Conservation (phyloP, 2,113 vertebrate genomes). For the Pungitius pungitius region DNA sequence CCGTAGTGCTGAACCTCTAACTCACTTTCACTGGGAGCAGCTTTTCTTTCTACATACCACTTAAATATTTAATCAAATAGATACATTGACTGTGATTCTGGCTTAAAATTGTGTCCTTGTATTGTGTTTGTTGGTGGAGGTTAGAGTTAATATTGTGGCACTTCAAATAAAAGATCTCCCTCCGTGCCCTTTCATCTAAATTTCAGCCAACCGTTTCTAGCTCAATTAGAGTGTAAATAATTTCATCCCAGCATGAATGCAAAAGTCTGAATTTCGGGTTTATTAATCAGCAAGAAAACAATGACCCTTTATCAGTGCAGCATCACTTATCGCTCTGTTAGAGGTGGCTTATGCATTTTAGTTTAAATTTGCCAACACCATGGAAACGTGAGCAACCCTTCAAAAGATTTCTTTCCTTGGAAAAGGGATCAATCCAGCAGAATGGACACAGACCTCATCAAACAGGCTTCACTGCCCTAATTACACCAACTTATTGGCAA, state of each 20-base stretch:
- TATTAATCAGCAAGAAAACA: constrained; percentile 19
- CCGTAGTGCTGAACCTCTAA: constrained; percentile 29
- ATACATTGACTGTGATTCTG: background rate
- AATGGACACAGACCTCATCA: constrained; percentile 23
- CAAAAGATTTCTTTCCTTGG: constrained; percentile 23
- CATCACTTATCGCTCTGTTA: constrained; percentile 23
- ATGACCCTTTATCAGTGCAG: constrained; percentile 2
- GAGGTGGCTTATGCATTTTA: constrained; percentile 35
- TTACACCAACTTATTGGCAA: constrained; percentile 47
- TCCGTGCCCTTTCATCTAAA: background rate
- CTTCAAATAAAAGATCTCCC: background rate
- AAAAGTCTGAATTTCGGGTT: constrained; percentile 5
- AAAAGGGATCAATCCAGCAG: constrained; percentile 24
- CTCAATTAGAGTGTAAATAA: background rate
- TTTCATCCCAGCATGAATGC: constrained; percentile 2
- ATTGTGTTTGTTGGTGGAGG: background rate
- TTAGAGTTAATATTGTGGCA: background rate
- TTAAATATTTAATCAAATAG: background rate
- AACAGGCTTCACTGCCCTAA: constrained; percentile 44
- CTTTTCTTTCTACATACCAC: background rate
- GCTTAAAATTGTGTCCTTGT: background rate
- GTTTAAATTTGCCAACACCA: constrained; percentile 50
- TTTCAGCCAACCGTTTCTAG: background rate
- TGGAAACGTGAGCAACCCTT: constrained; percentile 26
- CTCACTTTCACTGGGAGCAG: background rate